Evolutionary conservation across 2,888 invertebrate species (phyloP).

Genomic region (Trachelus tabidus): DNA sequence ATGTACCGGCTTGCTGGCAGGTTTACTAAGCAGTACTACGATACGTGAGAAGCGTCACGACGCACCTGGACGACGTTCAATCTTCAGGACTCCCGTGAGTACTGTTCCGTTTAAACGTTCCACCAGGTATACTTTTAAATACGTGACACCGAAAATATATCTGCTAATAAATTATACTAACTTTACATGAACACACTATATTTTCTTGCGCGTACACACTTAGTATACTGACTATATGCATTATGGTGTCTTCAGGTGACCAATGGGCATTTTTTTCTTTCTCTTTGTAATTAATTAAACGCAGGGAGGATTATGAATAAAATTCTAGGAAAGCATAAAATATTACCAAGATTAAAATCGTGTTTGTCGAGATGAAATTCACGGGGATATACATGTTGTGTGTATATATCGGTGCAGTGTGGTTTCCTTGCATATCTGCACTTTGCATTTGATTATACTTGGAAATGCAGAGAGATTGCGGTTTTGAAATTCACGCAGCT

Average conservation of each 20-base stretch:
- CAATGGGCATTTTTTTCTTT: not conserved
- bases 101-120: not conserved
- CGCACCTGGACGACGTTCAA: not conserved
- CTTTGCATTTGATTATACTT: not conserved
- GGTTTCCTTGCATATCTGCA: not conserved
- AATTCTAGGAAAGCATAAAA: not conserved
- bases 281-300: not conserved
- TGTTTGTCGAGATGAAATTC: not conserved
- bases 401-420: not conserved
- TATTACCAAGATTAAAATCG: not conserved
- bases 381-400: not conserved
- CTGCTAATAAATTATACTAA: not conserved
- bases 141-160: not conserved
- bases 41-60: not conserved
- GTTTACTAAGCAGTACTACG: not conserved
- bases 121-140: not conserved
- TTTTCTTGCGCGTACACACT: not conserved
- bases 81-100: not conserved
- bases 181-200: not conserved
- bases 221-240: not conserved
- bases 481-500: not conserved
- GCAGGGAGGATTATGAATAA: not conserved
- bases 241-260: not conserved
- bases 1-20: constrained; percentile 20
- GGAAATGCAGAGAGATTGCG: not conserved